A percentile compares a stretch with the other conserved stretches of the same genome.
Conservation (phyloP, 2,113 vertebrate genomes). For the Phyllostomus discolor region DNA sequence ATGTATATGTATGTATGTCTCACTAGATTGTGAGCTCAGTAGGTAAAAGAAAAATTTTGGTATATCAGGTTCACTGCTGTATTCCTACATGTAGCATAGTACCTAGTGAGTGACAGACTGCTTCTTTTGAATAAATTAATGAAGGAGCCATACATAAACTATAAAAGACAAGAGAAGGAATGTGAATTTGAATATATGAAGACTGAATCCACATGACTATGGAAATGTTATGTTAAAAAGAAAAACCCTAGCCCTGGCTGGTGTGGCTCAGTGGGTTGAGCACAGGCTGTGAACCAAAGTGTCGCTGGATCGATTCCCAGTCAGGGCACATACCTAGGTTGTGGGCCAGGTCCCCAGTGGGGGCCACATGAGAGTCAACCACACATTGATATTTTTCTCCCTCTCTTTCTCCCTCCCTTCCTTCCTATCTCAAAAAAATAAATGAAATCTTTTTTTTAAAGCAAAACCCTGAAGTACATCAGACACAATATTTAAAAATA, state of each 20-base stretch:
- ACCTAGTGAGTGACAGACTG: background rate
- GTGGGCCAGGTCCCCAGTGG: too few species aligned
- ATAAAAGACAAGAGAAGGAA: background rate
- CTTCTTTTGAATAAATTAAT: background rate
- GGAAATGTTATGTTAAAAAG: background rate
- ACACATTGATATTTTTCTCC: too few species aligned
- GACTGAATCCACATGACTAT: background rate
- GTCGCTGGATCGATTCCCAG: too few species aligned
- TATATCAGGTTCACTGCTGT: background rate
- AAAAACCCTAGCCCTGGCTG: background rate
- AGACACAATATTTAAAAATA: background rate
- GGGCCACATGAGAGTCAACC: too few species aligned
- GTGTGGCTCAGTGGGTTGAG: too few species aligned
- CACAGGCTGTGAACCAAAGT: too few species aligned
- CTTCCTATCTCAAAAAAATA: too few species aligned
- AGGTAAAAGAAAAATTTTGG: background rate
- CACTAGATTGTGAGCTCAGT: background rate
- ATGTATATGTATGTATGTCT: background rate
- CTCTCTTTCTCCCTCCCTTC: too few species aligned
- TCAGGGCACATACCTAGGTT: too few species aligned
- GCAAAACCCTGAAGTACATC: background rate
- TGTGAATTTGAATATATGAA: background rate
- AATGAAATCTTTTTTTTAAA: background rate
- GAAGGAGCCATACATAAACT: background rate
- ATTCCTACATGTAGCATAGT: background rate